phyloP scores from a whole-genome alignment of 2,797 vertebrate species.

The Coendou prehensilis region DNA sequence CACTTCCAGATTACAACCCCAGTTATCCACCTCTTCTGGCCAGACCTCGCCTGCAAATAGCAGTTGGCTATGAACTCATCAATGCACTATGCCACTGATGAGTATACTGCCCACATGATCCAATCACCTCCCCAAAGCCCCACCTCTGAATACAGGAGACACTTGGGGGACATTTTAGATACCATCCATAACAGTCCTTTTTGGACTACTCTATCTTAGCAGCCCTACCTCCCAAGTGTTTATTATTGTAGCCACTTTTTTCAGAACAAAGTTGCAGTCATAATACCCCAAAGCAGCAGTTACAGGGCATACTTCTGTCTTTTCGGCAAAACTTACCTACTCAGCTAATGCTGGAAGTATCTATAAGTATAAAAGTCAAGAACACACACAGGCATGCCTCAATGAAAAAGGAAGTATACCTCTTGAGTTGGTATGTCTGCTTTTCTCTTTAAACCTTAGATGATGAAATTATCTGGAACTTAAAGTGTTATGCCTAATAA shows the following conservation, averaged over 20 bases:
- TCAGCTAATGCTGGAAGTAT: neutral
- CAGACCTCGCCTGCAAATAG: too few relatives aligned
- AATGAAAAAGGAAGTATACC: neutral
- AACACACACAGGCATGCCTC: neutral
- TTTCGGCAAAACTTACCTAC: neutral
- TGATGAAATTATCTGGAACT: neutral
- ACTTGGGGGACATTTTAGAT: too few relatives aligned
- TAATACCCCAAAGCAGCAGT: neutral
- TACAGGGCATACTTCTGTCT: neutral
- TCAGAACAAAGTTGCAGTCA: neutral
- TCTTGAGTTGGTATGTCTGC: neutral
- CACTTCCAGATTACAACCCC: too few relatives aligned
- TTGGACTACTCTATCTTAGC: neutral
- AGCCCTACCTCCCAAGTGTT: neutral
- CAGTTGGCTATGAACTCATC: too few relatives aligned
- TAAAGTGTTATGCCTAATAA: neutral
- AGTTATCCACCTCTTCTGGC: too few relatives aligned
- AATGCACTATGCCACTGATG: too few relatives aligned
- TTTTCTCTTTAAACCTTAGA: constrained; percentile 20
- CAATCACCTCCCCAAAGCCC: too few relatives aligned
- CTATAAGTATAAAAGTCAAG: neutral
- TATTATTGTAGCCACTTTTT: neutral
- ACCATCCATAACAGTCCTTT: neutral
- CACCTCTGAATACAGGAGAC: too few relatives aligned
- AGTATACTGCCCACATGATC: too few relatives aligned